Percentiles rank a stretch among this genome's conserved stretches.
Conservation (phyloP, 2,797 vertebrate genomes). For the Epinephelus awoara region DNA sequence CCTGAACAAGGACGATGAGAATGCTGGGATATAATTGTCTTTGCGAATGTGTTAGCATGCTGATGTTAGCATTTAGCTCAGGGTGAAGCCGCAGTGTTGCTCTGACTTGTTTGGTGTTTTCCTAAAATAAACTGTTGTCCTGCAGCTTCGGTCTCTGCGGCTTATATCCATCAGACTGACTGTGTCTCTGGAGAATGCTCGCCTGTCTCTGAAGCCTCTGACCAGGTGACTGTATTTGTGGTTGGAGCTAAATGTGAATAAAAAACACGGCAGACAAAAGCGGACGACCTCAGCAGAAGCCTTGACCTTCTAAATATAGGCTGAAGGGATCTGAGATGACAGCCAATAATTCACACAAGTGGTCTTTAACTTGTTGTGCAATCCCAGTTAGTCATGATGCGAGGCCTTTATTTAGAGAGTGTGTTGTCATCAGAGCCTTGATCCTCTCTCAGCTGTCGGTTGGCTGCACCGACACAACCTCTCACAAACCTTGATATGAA, state of each 20-base stretch:
- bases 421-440: conserved; percentile 64
- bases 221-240: conserved; percentile 1
- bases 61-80: not conserved
- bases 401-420: conserved; percentile 52
- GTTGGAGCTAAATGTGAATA: conserved; percentile 15
- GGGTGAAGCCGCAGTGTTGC: not conserved
- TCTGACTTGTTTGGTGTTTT: not conserved
- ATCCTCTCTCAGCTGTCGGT: conserved; percentile 64
- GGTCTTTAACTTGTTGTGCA: conserved; percentile 66
- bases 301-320: conserved; percentile 53
- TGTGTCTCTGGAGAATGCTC: not conserved
- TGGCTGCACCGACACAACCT: conserved; percentile 37
- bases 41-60: not conserved
- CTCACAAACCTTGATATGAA: conserved; percentile 16
- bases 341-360: conserved; percentile 48
- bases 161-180: not conserved
- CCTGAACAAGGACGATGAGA: too few relatives aligned
- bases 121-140: not conserved
- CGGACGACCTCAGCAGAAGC: conserved; percentile 30
- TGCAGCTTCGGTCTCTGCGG: not conserved
- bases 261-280: conserved; percentile 1
- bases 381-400: conserved; percentile 40
- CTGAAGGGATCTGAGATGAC: conserved; percentile 23
- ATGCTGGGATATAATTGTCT: not conserved
- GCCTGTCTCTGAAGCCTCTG: not conserved